phyloP scores from a whole-genome alignment of 2,888 invertebrate species.

The Rhamnusium bicolor region DNA sequence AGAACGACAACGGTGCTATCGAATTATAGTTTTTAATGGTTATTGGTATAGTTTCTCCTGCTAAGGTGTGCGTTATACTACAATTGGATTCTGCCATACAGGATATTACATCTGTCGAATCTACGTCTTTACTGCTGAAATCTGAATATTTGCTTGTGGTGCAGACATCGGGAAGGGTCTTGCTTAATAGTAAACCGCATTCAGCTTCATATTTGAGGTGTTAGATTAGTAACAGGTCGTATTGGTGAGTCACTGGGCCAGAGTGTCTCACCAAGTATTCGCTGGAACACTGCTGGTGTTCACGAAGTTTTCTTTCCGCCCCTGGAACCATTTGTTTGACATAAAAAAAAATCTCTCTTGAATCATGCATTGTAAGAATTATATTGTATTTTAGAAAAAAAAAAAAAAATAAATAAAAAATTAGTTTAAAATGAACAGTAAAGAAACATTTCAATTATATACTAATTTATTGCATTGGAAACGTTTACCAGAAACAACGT shows the following conservation, averaged over 20 bases:
- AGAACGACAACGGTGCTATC: constrained; percentile 57
- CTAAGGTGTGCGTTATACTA: constrained; percentile 58
- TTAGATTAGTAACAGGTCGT: constrained; percentile 60
- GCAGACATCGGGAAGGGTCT: constrained; percentile 72
- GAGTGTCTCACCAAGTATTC: constrained; percentile 71
- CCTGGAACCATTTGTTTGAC: constrained; percentile 77
- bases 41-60: constrained; percentile 71
- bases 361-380: no score
- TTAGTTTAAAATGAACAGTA: no score
- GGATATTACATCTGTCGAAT: constrained; percentile 54
- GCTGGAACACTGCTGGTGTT: constrained; percentile 73
- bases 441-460: no score
- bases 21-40: constrained; percentile 68
- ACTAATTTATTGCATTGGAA: no score
- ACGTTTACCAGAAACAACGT: no score
- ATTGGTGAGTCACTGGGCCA: constrained; percentile 58
- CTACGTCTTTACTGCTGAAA: constrained; percentile 55
- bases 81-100: constrained; percentile 38
- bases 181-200: constrained; percentile 69
- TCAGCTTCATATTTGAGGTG: constrained; percentile 66
- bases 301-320: constrained; percentile 74
- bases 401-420: no score
- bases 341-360: no score
- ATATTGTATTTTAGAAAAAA: not conserved
- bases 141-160: constrained; percentile 69